These are phyloP conservation scores for Eurystomus gularis DNA, from an alignment of 2,113 vertebrate species.

Conservation along the genomic window DNA sequence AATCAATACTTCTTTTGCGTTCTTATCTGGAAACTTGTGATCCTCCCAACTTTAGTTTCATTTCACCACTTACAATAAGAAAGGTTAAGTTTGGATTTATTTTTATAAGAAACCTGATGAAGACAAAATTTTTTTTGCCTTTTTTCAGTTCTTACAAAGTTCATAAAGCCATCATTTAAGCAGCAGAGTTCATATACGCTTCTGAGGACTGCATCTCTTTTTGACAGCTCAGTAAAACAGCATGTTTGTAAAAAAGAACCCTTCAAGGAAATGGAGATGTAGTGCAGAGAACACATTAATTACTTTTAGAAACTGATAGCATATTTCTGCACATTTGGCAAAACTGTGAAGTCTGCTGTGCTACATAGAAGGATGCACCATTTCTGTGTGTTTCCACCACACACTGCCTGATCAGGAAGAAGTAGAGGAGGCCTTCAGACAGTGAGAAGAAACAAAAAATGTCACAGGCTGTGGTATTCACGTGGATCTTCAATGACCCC, in stretches of 20 bases:
- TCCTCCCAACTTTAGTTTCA: not conserved
- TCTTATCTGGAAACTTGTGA: not conserved
- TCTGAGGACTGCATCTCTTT: not conserved
- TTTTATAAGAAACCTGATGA: not conserved
- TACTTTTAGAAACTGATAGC: not conserved
- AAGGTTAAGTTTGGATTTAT: not conserved
- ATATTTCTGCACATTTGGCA: not conserved
- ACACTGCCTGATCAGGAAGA: not conserved
- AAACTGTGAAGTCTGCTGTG: not conserved
- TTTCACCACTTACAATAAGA: not conserved
- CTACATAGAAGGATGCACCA: not conserved
- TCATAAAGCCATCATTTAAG: not conserved
- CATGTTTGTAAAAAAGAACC: not conserved
- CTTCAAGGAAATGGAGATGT: not conserved
- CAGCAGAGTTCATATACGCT: not conserved
- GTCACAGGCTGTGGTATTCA: not conserved
- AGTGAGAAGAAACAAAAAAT: not conserved
- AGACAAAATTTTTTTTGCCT: not conserved
- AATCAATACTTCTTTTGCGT: not conserved
- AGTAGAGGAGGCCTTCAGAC: not conserved
- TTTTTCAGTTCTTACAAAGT: not conserved
- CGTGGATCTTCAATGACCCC: not conserved
- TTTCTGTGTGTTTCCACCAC: not conserved
- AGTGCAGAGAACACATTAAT: not conserved
- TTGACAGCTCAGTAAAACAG: not conserved